phyloP scores from a whole-genome alignment of 2,113 vertebrate species.

The Triplophysa dalaica region DNA sequence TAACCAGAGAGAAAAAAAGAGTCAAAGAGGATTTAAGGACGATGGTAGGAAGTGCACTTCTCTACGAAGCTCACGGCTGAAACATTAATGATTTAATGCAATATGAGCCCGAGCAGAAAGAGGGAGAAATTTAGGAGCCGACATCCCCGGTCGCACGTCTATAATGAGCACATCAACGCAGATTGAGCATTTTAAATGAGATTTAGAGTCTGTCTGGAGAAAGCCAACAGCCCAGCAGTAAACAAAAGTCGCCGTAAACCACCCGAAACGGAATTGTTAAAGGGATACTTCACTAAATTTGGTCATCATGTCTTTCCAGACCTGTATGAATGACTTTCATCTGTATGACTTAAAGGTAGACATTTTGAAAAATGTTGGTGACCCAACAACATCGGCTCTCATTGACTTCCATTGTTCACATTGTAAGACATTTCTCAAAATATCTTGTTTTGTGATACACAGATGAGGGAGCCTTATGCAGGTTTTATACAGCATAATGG shows the following conservation, averaged over 20 bases:
- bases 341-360: no score
- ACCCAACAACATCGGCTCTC: no score
- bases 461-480: no score
- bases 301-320: no score
- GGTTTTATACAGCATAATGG: no score
- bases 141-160: neutral
- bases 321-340: no score
- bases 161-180: constrained; percentile 40
- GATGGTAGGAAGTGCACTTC: neutral
- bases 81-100: constrained; percentile 32
- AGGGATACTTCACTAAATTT: neutral
- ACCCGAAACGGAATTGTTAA: neutral
- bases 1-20: neutral
- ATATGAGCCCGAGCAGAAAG: constrained; percentile 21
- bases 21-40: neutral
- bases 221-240: neutral
- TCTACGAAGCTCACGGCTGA: neutral
- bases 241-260: constrained; percentile 6
- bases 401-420: no score
- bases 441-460: no score
- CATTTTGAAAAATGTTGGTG: no score
- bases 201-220: neutral
- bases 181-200: constrained; percentile 23
- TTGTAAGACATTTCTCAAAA: no score
- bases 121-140: constrained; percentile 12